Base-by-base conservation (phyloP, 2,888 invertebrate genomes). In the Pomacea canaliculata region DNA sequence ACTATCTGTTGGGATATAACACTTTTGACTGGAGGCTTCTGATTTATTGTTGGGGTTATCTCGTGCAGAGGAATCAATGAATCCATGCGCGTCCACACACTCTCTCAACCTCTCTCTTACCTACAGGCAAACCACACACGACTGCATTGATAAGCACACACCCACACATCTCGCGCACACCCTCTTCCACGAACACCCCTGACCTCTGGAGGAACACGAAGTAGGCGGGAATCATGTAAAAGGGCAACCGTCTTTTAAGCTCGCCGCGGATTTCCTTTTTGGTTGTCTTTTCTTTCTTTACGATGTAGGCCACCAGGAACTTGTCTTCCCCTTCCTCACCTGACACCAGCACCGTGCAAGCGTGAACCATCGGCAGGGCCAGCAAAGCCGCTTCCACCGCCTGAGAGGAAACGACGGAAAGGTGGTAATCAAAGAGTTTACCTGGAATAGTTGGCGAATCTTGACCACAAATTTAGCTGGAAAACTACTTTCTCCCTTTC, bases 171-270 rank as follows among this genome's bases (percentile, higher is more conserved):
- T 63, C 63, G 37, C 37, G 37, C 51, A 16, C 16, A 16, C 16
- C 16, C 51, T 56, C 27, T 19, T 63, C 63, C 23, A 63, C 63
- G 10, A 12, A 7, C 63, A 23, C 63, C 27, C 80, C 81, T 80
- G 74, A 90, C 90, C 86, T 88, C 72, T 85, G 81, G 8, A 91
- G 77, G 69, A 90, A 87, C n/a, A 91, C 83, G 80, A 91, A 89
- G 79, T 88, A 89, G 9, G 90, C 89, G 8, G 91, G 91, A 49
- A 91, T 90, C 91, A 91, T 91, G 83, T 91, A 91, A 83, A 91
- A 91, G 8, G 91, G 91, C 48, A 91, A 85, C 16, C 86, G 84
- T 51, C 87, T 86, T 79, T 91, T 91, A 10, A 91, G 83, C 59
- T 85, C 88, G 1, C 88, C 89, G 63, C 91, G 79, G 59, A 91